phyloP scores from a whole-genome alignment of 1,140 invertebrate genomes.

The Bradynema listronoti region DNA sequence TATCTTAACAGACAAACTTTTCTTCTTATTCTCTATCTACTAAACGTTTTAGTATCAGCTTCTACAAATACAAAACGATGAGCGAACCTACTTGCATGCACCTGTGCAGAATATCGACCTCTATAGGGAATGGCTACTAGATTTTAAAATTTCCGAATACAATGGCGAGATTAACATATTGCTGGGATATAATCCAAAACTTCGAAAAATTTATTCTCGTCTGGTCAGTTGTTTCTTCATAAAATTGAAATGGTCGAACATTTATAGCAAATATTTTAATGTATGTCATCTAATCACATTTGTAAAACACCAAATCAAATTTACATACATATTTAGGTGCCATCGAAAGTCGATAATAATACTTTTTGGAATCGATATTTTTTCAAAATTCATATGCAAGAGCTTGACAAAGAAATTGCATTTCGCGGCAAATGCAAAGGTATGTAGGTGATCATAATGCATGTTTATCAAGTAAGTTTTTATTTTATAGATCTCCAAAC shows the following conservation, averaged over 20 bases:
- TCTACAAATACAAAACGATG: slow-evolving; percentile 44
- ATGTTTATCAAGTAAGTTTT: too few relatives aligned
- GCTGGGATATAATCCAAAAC: slow-evolving; percentile 36
- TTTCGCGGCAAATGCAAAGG: too few relatives aligned
- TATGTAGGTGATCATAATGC: too few relatives aligned
- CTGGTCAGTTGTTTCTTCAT: slow-evolving; percentile 21
- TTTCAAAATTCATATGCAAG: slow-evolving; percentile 44
- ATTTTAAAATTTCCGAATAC: slow-evolving; percentile 48
- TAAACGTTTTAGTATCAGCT: slow-evolving; percentile 32
- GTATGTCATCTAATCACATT: neutral
- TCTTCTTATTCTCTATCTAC: neutral
- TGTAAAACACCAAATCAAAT: slow-evolving; percentile 7
- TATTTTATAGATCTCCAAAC: too few relatives aligned
- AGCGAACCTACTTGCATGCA: slow-evolving; percentile 37
- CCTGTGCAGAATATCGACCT: slow-evolving; percentile 29
- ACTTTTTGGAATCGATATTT: slow-evolving; percentile 53
- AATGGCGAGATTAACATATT: slow-evolving; percentile 50
- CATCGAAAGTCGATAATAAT: slow-evolving; percentile 41
- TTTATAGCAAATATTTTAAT: neutral
- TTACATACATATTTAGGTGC: slow-evolving; percentile 36
- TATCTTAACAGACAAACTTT: neutral
- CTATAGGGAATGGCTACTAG: slow-evolving; percentile 40
- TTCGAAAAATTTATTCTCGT: slow-evolving; percentile 44
- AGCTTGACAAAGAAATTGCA: slow-evolving; percentile 30
- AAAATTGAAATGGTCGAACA: neutral